These are phyloP conservation scores for Lethrus apterus DNA, from an alignment of 1,140 invertebrate species.

Conservation along the genomic window DNA sequence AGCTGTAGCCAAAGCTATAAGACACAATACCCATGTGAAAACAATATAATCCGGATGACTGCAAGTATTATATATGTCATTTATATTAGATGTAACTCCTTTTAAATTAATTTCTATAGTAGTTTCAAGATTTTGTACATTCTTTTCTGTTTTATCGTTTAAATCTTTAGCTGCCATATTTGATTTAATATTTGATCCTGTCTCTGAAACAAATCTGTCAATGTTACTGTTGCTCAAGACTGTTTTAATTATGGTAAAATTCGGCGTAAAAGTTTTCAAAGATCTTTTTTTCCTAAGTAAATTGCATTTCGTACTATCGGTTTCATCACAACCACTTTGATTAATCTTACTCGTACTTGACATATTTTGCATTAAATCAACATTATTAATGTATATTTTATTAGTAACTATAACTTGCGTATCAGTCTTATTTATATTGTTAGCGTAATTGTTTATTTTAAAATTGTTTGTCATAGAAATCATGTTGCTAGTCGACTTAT, in stretches of 20 bases:
- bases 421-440: constrained; percentile 2
- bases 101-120: background rate
- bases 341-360: too few species aligned
- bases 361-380: too few species aligned
- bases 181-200: too few species aligned
- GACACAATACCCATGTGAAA: constrained; percentile 88
- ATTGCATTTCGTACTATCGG: background rate
- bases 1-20: constrained; percentile 85
- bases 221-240: background rate
- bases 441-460: constrained; percentile 8
- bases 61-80: background rate
- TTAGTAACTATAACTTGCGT: constrained; percentile 1
- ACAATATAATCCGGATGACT: constrained; percentile 78
- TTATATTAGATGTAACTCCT: background rate
- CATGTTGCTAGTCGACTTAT: background rate
- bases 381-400: constrained; percentile 2
- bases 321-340: background rate
- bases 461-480: background rate
- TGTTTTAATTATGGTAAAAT: background rate
- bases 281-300: background rate
- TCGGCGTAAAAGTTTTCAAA: background rate
- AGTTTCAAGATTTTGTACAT: background rate
- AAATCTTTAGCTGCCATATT: background rate
- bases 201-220: too few species aligned
- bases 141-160: too few species aligned